Conservation (phyloP, 2,113 vertebrate genomes). For the Pedionomus torquatus region DNA sequence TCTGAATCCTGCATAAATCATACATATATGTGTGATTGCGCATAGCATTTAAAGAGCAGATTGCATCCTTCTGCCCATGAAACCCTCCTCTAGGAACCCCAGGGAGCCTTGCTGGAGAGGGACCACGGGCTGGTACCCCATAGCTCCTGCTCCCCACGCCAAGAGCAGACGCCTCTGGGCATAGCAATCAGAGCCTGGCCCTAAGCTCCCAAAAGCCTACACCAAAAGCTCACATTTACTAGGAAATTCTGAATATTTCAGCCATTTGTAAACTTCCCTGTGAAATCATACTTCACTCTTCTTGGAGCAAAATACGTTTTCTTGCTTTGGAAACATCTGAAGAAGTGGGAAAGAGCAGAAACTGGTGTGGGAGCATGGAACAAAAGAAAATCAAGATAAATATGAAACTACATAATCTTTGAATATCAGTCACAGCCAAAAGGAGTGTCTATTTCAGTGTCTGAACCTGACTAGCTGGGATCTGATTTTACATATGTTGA, state of each 20-base stretch:
- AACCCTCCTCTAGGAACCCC: not conserved
- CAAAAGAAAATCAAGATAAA: not conserved
- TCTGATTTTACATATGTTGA: not conserved
- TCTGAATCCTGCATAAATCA: not conserved
- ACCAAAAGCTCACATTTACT: not conserved
- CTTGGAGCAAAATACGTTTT: not conserved
- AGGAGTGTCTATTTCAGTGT: not conserved
- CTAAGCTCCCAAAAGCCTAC: not conserved
- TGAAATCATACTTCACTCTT: not conserved
- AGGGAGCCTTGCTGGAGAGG: rapidly evolving
- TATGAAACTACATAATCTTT: not conserved
- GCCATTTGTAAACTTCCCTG: not conserved
- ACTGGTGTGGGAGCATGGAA: not conserved
- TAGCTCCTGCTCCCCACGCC: not conserved
- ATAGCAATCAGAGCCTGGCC: not conserved
- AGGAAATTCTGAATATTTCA: not conserved
- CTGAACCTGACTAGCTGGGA: not conserved
- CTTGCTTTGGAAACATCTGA: not conserved
- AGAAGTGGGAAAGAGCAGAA: not conserved
- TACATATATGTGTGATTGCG: not conserved
- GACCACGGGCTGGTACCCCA: rapidly evolving
- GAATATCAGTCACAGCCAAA: not conserved
- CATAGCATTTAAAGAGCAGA: not conserved
- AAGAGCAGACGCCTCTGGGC: not conserved
- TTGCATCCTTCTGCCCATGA: not conserved